phyloP scores from a whole-genome alignment of 2,113 vertebrate species.

The Erinaceus europaeus region DNA sequence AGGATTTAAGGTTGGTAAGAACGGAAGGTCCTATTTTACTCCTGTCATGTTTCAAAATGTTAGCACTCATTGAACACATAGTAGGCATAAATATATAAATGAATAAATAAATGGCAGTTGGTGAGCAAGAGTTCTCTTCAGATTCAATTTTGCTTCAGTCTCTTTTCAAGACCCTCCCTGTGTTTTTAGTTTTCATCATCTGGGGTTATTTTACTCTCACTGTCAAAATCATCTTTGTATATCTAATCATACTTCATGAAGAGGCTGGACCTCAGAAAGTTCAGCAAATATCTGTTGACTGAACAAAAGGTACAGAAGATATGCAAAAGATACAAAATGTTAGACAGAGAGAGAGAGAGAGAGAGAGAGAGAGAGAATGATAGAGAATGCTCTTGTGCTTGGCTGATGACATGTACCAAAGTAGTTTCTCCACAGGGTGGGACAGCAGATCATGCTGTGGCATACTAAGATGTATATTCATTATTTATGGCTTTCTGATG shows the following conservation, averaged over 20 bases:
- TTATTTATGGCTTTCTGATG: slow-evolving; percentile 5
- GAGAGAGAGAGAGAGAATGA: not conserved
- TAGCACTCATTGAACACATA: not conserved
- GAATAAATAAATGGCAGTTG: not conserved
- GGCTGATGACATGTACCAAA: not conserved
- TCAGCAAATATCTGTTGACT: not conserved
- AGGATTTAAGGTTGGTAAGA: not conserved
- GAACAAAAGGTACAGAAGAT: not conserved
- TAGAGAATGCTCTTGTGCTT: not conserved
- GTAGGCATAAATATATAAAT: not conserved
- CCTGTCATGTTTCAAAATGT: not conserved
- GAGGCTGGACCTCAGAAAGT: not conserved
- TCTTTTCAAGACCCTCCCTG: not conserved
- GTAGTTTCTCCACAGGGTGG: not conserved
- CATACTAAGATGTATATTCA: not conserved
- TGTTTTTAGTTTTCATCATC: not conserved
- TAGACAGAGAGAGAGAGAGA: not conserved
- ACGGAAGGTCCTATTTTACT: not conserved
- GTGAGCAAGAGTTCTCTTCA: not conserved
- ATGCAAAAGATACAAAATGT: not conserved
- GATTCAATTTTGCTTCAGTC: not conserved
- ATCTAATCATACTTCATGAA: not conserved
- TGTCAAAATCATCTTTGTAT: not conserved
- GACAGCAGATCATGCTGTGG: not conserved
- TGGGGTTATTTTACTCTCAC: not conserved